A percentile compares a stretch with the other conserved stretches of the same genome.
Evolutionary conservation across 2,113 vertebrate genomes (phyloP).

Genomic region (Tretioscincus oriximinensis): DNA sequence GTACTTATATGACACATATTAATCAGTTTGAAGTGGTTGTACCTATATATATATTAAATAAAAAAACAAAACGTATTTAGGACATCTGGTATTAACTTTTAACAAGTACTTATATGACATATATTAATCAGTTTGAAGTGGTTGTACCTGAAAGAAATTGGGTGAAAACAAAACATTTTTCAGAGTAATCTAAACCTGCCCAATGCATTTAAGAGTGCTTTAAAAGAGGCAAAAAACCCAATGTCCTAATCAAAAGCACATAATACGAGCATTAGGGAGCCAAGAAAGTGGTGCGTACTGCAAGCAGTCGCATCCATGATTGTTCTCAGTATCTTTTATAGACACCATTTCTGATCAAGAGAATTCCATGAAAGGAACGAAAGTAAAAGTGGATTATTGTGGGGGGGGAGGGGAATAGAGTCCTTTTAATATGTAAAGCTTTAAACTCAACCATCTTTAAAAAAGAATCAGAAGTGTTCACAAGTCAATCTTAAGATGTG

Average conservation of each 20-base stretch:
- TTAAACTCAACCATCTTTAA: neutral
- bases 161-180: neutral
- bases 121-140: neutral
- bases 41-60: neutral
- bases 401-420: neutral
- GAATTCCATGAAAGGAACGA: constrained; percentile 84
- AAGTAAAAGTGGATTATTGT: constrained; percentile 70
- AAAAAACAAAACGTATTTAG: constrained; percentile 33
- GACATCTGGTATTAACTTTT: too few species aligned
- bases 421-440: neutral
- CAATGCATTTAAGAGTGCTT: neutral
- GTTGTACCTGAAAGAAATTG: too few species aligned
- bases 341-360: constrained; percentile 91
- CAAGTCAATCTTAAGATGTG: neutral
- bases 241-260: constrained; percentile 21
- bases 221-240: constrained; percentile 1
- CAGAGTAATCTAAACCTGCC: neutral
- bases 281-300: constrained; percentile 51
- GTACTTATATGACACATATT: too few species aligned
- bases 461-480: neutral
- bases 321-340: constrained; percentile 85
- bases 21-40: neutral
- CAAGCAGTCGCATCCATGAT: constrained; percentile 81
- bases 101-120: too few species aligned
- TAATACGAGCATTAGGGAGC: constrained; percentile 51